phyloP scores from a whole-genome alignment of 2,888 invertebrate species.

The Rugalucina vietnamica region DNA sequence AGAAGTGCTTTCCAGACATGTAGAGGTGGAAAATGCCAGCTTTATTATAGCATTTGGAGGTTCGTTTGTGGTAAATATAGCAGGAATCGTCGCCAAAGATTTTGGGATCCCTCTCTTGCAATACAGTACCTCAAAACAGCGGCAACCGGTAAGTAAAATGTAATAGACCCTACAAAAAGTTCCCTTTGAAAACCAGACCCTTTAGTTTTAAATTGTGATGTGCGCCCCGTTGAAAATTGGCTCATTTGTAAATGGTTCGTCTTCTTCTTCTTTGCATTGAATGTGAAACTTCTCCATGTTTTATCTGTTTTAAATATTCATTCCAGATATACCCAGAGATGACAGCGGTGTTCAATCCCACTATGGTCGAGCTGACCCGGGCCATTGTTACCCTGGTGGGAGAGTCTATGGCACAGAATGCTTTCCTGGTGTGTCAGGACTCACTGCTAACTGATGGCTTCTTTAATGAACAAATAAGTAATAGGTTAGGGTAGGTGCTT shows the following conservation, averaged over 20 bases:
- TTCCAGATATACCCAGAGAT: constrained; percentile 48
- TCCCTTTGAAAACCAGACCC: too few relatives aligned
- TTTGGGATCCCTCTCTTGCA: constrained; percentile 30
- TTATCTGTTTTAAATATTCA: too few relatives aligned
- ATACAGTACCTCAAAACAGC: constrained; percentile 38
- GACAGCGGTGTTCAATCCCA: constrained; percentile 42
- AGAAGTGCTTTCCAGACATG: neutral
- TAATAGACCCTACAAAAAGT: too few relatives aligned
- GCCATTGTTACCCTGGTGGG: constrained; percentile 66
- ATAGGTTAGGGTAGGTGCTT: constrained; percentile 22
- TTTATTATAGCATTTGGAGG: constrained; percentile 27
- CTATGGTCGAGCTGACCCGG: constrained; percentile 49
- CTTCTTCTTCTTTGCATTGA: too few relatives aligned
- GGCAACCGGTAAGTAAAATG: constrained; percentile 36
- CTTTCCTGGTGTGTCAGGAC: constrained; percentile 66
- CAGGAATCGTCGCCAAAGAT: constrained; percentile 29
- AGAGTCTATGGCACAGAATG: constrained; percentile 60
- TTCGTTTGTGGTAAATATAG: constrained; percentile 28
- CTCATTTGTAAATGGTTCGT: too few relatives aligned
- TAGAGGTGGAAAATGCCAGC: neutral
- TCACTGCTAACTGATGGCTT: constrained; percentile 66
- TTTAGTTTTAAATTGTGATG: too few relatives aligned
- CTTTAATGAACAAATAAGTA: constrained; percentile 25
- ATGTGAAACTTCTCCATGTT: too few relatives aligned
- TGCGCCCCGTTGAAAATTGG: too few relatives aligned